These are phyloP conservation scores for Opisthograptis luteolata DNA, from an alignment of 2,888 invertebrate genomes.

Conservation along the genomic window DNA sequence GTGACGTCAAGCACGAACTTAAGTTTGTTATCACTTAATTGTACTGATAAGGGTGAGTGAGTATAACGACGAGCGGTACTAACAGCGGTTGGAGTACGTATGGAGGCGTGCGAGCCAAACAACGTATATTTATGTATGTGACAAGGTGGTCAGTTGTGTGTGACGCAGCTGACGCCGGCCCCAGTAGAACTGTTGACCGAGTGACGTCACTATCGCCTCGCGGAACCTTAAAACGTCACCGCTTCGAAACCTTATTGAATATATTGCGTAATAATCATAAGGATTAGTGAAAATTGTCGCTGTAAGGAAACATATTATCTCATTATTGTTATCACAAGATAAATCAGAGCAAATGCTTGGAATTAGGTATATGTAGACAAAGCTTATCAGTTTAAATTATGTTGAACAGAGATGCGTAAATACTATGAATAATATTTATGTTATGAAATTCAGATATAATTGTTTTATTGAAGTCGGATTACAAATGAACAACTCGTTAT, in stretches of 20 bases:
- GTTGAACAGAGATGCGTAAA: constrained; percentile 16
- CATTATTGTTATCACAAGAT: background rate
- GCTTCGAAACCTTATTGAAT: constrained; percentile 20
- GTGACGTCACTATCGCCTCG: constrained; percentile 26
- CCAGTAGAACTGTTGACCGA: constrained; percentile 23
- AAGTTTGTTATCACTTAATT: constrained; percentile 61
- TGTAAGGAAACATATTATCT: background rate
- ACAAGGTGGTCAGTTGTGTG: constrained; percentile 39
- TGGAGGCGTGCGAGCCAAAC: constrained; percentile 54
- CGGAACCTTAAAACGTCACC: constrained; percentile 24
- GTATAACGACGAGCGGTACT: constrained; percentile 36
- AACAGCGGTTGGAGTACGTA: constrained; percentile 58
- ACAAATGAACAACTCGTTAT: constrained; percentile 2
- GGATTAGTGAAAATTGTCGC: background rate
- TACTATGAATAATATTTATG: constrained; percentile 29
- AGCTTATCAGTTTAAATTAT: constrained; percentile 23
- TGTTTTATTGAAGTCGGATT: constrained; percentile 8
- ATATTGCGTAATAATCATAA: constrained; percentile 13
- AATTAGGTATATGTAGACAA: constrained; percentile 20
- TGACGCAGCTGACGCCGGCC: constrained; percentile 45
- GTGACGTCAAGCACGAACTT: constrained; percentile 55
- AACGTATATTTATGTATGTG: constrained; percentile 53
- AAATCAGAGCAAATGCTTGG: background rate
- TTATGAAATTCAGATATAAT: constrained; percentile 20
- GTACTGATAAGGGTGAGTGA: constrained; percentile 49